Conservation (phyloP, 1,140 invertebrate species). For the Frieseomelitta varia region DNA sequence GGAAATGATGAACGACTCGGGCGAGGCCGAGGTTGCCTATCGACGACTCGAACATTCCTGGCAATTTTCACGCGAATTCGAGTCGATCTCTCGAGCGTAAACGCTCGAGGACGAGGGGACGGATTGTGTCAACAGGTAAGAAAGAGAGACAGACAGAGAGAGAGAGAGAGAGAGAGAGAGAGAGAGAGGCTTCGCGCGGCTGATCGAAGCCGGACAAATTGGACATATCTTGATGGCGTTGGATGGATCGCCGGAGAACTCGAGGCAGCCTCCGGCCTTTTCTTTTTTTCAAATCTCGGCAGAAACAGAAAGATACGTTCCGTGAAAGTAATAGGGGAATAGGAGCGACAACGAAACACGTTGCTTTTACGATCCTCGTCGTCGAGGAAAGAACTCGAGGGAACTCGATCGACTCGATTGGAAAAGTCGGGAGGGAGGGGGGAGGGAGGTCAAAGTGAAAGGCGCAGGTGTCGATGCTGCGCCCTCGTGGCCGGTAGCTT, state of each 20-base stretch:
- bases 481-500: constrained; percentile 35
- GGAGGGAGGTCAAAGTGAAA: background rate
- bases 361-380: background rate
- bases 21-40: background rate
- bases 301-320: background rate
- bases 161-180: too few relatives aligned
- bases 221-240: constrained; percentile 28
- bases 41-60: constrained; percentile 18
- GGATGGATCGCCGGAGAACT: constrained; percentile 10
- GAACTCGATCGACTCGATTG: background rate
- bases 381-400: constrained; percentile 1
- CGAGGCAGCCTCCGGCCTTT: background rate
- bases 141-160: background rate
- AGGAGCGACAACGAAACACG: background rate
- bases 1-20: background rate
- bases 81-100: constrained; percentile 33
- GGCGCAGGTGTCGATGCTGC: constrained; percentile 32
- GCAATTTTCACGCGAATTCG: constrained; percentile 6
- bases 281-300: background rate
- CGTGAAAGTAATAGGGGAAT: background rate
- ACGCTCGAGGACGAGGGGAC: background rate
- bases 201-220: background rate
- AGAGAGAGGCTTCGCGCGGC: background rate
- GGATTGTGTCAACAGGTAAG: background rate
- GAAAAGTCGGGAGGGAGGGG: background rate